Base-by-base conservation (phyloP, 2,113 vertebrate genomes). In the Etheostoma cragini region DNA sequence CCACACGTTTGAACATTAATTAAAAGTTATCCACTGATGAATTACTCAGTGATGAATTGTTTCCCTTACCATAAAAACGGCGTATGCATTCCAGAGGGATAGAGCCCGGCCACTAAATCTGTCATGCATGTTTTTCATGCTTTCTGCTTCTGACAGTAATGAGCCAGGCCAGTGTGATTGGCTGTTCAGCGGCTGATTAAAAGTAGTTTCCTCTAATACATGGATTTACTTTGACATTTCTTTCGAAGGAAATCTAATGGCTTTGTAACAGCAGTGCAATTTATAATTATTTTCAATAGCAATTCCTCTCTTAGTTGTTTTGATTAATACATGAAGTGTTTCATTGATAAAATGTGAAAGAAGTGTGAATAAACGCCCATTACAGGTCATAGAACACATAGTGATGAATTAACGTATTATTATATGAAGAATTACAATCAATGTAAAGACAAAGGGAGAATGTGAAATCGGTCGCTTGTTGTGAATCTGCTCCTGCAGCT, bases 1-100 rank as follows among this genome's bases (percentile, higher is more conserved):
- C 79, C 1, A 6, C 62, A 61, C 65, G 12, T 87, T 87, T 82
- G 80, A 82, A 87, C 85, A 68, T 90, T 93, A 91, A 94, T 94
- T 92, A 93, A 93, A 92, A 91, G 89, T 88, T 92, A 86, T 83
- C 77, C 72, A 45, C 91, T 91, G 89, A 89, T 91, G 88, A 93
- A 93, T 89, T 89, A 82, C 84, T 76, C 74, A 14, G 78, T 91
- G 87, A 91, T 93, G 72, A 90, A 92, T 92, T 91, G 91, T 91
- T 92, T 92, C 85, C 83, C 92, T 88, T 89, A 82, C 90, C 89
- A 83, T 93, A 91, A 89, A 92, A 93, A 81, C 82, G 76, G 80
- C 84, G 65, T 76, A 80, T 80, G 84, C 73, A 80, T 83, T 89
- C 89, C 88, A 46, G 60, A 80, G 87, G 89, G 73, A 78, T 1